Evolutionary conservation across 2,113 vertebrate genomes (phyloP).

Genomic region (Micronycteris hirsuta): DNA sequence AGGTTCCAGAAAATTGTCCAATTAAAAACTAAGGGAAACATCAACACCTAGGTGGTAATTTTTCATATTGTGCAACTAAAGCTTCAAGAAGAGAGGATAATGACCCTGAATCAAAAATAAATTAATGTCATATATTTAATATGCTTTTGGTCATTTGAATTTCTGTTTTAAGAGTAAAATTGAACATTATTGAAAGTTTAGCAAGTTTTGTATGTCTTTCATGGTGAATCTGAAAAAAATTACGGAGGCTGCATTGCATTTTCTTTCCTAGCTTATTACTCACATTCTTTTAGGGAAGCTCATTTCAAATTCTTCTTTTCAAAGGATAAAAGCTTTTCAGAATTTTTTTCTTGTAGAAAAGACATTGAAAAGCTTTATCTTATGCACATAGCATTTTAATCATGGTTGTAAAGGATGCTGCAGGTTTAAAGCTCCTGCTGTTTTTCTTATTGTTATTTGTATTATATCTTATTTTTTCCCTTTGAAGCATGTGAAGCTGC

Average conservation of each 20-base stretch:
- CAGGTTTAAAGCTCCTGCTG: conserved; percentile 54
- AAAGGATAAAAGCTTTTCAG: conserved; percentile 52
- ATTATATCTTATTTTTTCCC: conserved; percentile 67
- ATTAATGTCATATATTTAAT: not conserved
- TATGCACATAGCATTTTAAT: conserved; percentile 52
- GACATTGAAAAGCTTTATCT: conserved; percentile 44
- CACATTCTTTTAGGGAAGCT: not conserved
- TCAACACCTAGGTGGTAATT: not conserved
- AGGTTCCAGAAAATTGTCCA: not conserved
- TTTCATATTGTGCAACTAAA: not conserved
- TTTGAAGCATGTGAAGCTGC: conserved; percentile 74
- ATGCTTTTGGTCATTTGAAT: not conserved
- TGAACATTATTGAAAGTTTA: not conserved
- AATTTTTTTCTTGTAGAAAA: conserved; percentile 60
- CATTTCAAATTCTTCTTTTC: conserved; percentile 36
- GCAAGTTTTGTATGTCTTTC: not conserved
- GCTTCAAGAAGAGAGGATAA: not conserved
- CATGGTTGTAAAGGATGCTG: conserved; percentile 43
- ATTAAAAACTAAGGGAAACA: not conserved
- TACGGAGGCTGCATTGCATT: not conserved
- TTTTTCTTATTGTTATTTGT: conserved; percentile 60
- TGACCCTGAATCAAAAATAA: not conserved
- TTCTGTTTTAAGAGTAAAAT: conserved; percentile 28
- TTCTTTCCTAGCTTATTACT: not conserved
- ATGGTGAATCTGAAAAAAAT: conserved; percentile 13